phyloP scores from a whole-genome alignment of 2,113 vertebrate genomes.

The Cacatua alba region DNA sequence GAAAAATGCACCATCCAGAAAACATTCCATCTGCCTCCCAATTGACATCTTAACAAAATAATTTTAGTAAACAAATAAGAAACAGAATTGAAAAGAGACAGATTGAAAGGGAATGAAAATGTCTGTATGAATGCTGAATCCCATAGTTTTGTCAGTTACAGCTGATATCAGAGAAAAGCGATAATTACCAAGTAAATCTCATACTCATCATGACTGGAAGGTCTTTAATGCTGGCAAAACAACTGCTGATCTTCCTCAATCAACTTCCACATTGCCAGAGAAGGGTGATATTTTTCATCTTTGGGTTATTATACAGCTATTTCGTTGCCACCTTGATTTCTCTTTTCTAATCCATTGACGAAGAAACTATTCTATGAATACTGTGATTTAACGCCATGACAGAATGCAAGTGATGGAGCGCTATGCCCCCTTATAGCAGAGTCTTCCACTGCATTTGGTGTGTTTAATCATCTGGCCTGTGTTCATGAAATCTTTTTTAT shows the following conservation, averaged over 20 bases:
- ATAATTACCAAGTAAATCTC: constrained; percentile 27
- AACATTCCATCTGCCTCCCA: constrained; percentile 22
- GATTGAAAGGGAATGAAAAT: constrained; percentile 31
- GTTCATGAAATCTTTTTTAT: neutral
- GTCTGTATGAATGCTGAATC: neutral
- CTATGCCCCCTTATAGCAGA: accelerated
- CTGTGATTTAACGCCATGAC: neutral
- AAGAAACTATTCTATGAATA: neutral
- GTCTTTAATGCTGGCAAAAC: constrained; percentile 31
- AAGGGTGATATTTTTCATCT: neutral
- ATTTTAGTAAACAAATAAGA: constrained; percentile 53
- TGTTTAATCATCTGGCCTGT: neutral
- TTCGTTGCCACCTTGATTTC: neutral
- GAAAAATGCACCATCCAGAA: constrained; percentile 26
- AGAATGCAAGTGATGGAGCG: neutral
- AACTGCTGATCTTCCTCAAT: neutral
- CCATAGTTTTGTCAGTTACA: neutral
- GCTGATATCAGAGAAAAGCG: constrained; percentile 14
- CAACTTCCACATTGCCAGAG: neutral
- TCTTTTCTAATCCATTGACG: neutral
- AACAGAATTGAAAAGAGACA: constrained; percentile 22
- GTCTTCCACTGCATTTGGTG: neutral
- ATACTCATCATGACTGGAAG: neutral
- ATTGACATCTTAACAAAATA: constrained; percentile 48
- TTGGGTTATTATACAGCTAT: neutral